These are phyloP conservation scores for Allophyes oxyacanthae DNA, from an alignment of 2,888 invertebrate species.

Conservation along the genomic window DNA sequence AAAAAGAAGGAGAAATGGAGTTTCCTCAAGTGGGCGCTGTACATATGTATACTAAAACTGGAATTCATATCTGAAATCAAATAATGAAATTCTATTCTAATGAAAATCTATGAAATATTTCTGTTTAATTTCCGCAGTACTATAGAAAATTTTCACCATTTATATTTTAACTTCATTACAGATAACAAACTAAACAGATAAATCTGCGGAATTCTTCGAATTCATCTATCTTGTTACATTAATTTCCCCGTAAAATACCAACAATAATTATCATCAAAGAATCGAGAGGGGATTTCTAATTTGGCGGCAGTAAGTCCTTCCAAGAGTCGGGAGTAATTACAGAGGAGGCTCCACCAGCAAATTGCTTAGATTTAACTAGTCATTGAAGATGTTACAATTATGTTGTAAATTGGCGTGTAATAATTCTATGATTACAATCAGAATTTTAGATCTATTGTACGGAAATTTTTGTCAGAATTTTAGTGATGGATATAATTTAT, in stretches of 20 bases:
- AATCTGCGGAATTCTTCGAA: slow-evolving; percentile 2
- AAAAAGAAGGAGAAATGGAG: no score
- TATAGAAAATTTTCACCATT: no score
- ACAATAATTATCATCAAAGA: slow-evolving; percentile 55
- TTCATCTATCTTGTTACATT: slow-evolving; percentile 1
- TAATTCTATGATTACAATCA: slow-evolving; percentile 34
- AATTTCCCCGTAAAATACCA: slow-evolving; percentile 28
- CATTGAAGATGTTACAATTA: slow-evolving; percentile 52
- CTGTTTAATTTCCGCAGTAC: background rate
- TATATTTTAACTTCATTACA: background rate
- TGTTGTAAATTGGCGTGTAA: slow-evolving; percentile 31
- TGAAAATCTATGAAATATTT: no score
- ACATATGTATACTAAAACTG: no score
- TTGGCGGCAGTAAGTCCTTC: slow-evolving; percentile 45
- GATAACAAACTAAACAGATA: background rate
- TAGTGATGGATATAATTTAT: no score
- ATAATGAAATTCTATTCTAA: no score
- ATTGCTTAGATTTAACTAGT: slow-evolving; percentile 57
- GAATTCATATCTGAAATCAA: no score
- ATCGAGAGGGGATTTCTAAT: slow-evolving; percentile 52
- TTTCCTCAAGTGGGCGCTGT: no score
- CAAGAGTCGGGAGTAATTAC: slow-evolving; percentile 52
- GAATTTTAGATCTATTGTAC: slow-evolving; percentile 12
- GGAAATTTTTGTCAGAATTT: no score
- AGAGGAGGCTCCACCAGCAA: slow-evolving; percentile 35